phyloP scores from a whole-genome alignment of 1,140 invertebrate species.

The Oedothorax gibbosus region DNA sequence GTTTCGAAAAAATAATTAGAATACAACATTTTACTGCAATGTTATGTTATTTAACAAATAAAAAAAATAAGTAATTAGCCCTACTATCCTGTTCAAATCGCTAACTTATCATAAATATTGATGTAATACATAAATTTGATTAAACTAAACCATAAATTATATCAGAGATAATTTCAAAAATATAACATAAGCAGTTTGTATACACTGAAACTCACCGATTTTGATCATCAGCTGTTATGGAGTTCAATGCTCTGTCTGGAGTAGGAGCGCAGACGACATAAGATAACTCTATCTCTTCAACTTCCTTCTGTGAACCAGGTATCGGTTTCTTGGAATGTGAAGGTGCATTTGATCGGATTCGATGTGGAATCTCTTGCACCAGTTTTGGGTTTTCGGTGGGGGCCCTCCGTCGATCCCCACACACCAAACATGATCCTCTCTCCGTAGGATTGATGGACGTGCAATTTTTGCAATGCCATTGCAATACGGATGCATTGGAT shows the following conservation, averaged over 20 bases:
- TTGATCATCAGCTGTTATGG: constrained; percentile 48
- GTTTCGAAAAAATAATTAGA: no score
- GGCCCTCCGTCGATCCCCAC: constrained; percentile 70
- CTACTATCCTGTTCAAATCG: no score
- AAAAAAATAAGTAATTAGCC: no score
- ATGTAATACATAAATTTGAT: no score
- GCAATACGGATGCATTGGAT: constrained; percentile 88
- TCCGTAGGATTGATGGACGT: constrained; percentile 87
- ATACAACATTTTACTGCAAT: no score
- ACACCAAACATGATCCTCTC: constrained; percentile 81
- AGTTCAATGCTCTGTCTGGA: constrained; percentile 51
- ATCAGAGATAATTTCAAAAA: no score
- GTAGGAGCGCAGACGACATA: constrained; percentile 53
- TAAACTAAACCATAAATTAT: no score
- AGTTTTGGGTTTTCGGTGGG: constrained; percentile 5
- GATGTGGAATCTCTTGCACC: constrained; percentile 25
- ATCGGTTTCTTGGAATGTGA: constrained; percentile 42
- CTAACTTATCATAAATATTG: no score
- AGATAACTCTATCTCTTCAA: constrained; percentile 56
- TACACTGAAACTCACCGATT: constrained; percentile 25
- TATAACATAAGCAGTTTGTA: no score
- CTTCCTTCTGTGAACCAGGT: constrained; percentile 40
- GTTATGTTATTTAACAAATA: no score
- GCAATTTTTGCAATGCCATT: constrained; percentile 88
- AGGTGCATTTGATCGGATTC: constrained; percentile 31